Evolutionary conservation across 1,140 invertebrate species (phyloP).

Genomic region (Drosophila setifemur): DNA sequence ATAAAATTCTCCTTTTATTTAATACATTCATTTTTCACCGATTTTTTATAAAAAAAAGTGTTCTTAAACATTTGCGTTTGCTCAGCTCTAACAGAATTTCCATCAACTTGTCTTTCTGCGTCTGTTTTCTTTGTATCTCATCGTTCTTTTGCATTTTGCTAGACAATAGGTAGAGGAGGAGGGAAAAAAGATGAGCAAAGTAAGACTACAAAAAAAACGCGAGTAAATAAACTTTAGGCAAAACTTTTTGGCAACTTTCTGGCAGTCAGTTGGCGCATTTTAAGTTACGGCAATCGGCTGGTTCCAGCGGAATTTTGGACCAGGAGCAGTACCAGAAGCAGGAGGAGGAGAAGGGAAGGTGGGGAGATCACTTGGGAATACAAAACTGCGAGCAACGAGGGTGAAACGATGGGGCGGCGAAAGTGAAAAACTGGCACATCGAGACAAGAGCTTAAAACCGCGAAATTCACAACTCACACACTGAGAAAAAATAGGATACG

Average conservation of each 20-base stretch:
- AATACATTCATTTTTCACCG: too few relatives aligned
- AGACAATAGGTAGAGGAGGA: slow-evolving; percentile 19
- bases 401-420: slow-evolving; percentile 14
- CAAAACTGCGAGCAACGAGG: slow-evolving; percentile 12
- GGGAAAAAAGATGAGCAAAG: slow-evolving; percentile 27
- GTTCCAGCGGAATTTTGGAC: slow-evolving; percentile 6
- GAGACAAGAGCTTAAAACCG: slow-evolving; percentile 64
- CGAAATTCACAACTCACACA: slow-evolving; percentile 43
- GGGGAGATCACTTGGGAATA: slow-evolving; percentile 23
- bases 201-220: slow-evolving; percentile 50
- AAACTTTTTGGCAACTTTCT: slow-evolving; percentile 71
- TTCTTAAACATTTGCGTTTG: too few relatives aligned
- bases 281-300: slow-evolving; percentile 71
- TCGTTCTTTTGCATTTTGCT: slow-evolving; percentile 9
- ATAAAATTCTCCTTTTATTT: too few relatives aligned
- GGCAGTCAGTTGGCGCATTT: slow-evolving; percentile 76
- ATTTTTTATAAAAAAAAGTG: too few relatives aligned
- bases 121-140: neutral
- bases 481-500: slow-evolving; percentile 5
- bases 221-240: slow-evolving; percentile 72
- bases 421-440: slow-evolving; percentile 62
- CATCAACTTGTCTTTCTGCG: neutral
- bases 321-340: neutral
- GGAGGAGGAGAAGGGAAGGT: neutral
- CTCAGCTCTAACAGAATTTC: too few relatives aligned